Conservation (phyloP, 2,797 vertebrate genomes). For the Pithecia hirsuta region DNA sequence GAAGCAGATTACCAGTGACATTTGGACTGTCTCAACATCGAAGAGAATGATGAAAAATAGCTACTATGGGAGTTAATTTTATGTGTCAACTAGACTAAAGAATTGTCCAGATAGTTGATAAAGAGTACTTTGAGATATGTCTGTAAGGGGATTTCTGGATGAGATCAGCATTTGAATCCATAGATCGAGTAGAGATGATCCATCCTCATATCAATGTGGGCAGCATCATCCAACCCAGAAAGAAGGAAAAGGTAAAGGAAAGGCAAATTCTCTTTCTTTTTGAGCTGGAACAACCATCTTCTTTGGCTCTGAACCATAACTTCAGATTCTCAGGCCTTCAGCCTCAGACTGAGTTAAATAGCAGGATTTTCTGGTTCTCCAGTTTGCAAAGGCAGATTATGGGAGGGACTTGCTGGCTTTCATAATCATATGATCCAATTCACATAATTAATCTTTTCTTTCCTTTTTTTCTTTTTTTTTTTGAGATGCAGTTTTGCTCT, state of each 20-base stretch:
- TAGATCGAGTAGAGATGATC: neutral
- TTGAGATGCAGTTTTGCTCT: too few relatives aligned
- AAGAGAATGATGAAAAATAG: neutral
- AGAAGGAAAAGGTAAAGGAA: neutral
- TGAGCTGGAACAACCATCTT: neutral
- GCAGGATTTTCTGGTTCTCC: neutral
- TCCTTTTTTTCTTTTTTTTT: too few relatives aligned
- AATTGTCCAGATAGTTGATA: neutral
- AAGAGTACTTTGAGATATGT: neutral
- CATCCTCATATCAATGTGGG: neutral
- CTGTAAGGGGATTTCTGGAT: neutral
- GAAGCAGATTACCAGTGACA: neutral
- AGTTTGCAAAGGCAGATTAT: neutral
- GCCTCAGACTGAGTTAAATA: neutral
- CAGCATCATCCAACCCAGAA: neutral
- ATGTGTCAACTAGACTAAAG: neutral
- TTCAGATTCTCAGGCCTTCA: neutral
- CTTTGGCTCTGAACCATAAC: neutral
- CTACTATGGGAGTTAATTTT: neutral
- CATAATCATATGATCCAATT: neutral
- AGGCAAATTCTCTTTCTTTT: neutral
- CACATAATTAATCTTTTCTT: neutral
- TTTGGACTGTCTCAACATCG: neutral
- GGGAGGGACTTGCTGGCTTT: neutral
- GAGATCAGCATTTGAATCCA: neutral